Conservation (phyloP, 2,113 vertebrate species). For the Okapia johnstoni region DNA sequence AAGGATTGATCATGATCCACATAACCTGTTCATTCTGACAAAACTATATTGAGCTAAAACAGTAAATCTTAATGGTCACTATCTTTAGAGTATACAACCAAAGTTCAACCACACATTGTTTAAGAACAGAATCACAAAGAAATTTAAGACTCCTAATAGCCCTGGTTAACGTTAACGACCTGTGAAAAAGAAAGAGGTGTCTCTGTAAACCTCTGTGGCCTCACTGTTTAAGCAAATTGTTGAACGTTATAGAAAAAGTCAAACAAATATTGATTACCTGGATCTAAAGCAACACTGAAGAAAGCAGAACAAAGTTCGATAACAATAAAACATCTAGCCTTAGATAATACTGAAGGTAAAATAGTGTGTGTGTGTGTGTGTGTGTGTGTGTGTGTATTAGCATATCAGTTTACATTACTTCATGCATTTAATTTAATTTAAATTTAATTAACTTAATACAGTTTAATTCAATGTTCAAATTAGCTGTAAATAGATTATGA, state of each 20-base stretch:
- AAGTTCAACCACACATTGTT: not conserved
- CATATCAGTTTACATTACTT: too few species aligned
- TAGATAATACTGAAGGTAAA: not conserved
- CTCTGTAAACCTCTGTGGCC: not conserved
- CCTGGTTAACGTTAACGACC: not conserved
- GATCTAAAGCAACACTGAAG: not conserved
- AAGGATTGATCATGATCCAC: not conserved
- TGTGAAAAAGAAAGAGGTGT: not conserved
- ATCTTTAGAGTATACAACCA: not conserved
- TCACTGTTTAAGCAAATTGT: not conserved
- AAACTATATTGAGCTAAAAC: not conserved
- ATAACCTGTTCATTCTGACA: not conserved
- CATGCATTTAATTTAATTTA: too few species aligned
- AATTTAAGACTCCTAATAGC: not conserved
- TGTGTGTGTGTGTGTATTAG: not conserved
- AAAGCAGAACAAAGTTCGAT: not conserved
- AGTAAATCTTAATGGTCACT: not conserved
- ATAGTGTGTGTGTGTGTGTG: not conserved
- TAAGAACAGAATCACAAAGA: not conserved
- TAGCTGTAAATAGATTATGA: not conserved
- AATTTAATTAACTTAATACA: too few species aligned
- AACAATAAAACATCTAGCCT: not conserved
- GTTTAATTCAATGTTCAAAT: not conserved
- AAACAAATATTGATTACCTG: not conserved
- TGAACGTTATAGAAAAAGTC: not conserved